Percentiles rank a stretch among this genome's conserved stretches.
Conservation (phyloP, 35 echinoderm and acorn worm species). For the Amphiura filiformis region DNA sequence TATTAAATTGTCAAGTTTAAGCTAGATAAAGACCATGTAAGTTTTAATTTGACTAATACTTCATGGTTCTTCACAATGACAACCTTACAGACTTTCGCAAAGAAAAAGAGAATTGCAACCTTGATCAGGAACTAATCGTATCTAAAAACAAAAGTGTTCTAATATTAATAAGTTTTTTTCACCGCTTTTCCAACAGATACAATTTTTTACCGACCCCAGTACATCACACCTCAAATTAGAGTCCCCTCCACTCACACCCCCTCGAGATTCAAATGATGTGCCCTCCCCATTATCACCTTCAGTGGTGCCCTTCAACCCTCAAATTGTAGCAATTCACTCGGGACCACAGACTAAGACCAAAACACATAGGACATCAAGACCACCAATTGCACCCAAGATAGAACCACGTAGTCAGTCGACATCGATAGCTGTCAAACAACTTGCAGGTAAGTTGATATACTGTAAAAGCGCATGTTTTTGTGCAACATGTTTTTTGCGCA, state of each 20-base stretch:
- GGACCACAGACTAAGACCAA: constrained; percentile 30
- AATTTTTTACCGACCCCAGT: constrained; percentile 18
- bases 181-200: not conserved
- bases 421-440: constrained; percentile 40
- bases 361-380: constrained; percentile 38
- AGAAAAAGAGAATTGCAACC: too few species aligned
- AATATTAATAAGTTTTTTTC: not conserved
- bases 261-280: constrained; percentile 34
- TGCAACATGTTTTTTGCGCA: too few species aligned
- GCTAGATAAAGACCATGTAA: too few species aligned
- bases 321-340: constrained; percentile 28
- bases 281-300: constrained; percentile 6
- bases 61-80: too few species aligned
- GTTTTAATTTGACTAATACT: too few species aligned
- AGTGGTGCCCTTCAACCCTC: not conserved
- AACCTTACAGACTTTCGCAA: too few species aligned
- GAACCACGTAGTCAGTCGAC: constrained; percentile 36
- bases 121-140: too few species aligned
- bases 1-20: too few species aligned
- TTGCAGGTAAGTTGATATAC: constrained; percentile 49
- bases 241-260: constrained; percentile 90
- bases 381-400: constrained; percentile 76
- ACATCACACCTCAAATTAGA: constrained; percentile 73
- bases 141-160: too few species aligned
- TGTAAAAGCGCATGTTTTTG: too few species aligned